phyloP scores from a whole-genome alignment of 2,797 vertebrate species.

The Premnoplex brunnescens region DNA sequence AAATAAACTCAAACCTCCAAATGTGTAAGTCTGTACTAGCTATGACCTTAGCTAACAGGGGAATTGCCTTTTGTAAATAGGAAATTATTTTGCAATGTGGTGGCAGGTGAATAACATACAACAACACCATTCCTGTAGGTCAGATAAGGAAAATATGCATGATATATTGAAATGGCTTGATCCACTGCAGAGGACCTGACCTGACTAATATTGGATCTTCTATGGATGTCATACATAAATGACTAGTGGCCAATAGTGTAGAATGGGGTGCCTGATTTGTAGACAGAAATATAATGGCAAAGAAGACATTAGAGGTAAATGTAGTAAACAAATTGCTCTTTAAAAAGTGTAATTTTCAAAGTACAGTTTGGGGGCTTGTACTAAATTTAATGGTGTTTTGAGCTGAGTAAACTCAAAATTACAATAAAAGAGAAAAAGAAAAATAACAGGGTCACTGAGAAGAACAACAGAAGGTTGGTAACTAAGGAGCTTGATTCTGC shows the following conservation, averaged over 20 bases:
- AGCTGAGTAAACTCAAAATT: neutral
- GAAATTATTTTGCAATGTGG: neutral
- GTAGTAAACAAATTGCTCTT: neutral
- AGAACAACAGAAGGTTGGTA: neutral
- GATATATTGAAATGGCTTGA: neutral
- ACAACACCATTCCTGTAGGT: neutral
- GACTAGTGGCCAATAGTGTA: neutral
- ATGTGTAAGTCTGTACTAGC: neutral
- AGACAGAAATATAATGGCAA: neutral
- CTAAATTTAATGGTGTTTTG: neutral
- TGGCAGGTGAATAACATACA: neutral
- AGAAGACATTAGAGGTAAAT: neutral
- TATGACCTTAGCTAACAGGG: neutral
- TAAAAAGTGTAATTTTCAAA: neutral
- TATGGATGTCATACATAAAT: neutral
- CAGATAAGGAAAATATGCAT: neutral
- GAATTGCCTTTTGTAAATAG: neutral
- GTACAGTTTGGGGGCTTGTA: neutral
- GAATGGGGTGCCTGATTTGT: neutral
- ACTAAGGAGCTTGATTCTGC: neutral
- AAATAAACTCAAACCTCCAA: neutral
- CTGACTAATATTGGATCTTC: neutral
- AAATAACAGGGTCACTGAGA: neutral
- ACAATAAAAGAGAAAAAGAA: neutral
- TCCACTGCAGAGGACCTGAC: neutral